A percentile compares a stretch with the other conserved stretches of the same genome.
Evolutionary conservation across 2,113 vertebrate genomes (phyloP).

Genomic region (Hypocryptadius cinnamomeus): DNA sequence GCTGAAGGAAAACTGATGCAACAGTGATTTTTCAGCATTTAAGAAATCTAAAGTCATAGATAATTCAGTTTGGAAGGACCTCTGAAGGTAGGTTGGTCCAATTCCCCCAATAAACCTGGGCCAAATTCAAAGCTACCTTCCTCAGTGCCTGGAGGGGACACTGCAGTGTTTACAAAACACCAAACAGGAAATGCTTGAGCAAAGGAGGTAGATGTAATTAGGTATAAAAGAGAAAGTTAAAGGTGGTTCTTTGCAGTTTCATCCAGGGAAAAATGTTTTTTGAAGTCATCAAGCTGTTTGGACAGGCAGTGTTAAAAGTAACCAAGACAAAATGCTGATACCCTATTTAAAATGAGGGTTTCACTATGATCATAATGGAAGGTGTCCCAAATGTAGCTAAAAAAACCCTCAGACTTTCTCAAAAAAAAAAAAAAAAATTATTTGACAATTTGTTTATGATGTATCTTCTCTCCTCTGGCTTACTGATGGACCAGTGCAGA

Average conservation of each 20-base stretch:
- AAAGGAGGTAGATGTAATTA: background rate
- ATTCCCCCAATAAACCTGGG: background rate
- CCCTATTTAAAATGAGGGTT: background rate
- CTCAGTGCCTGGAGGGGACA: background rate
- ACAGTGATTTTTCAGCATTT: background rate
- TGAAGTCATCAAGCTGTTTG: background rate
- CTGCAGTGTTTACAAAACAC: background rate
- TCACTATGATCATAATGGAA: background rate
- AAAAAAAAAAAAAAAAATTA: background rate
- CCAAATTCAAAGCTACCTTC: background rate
- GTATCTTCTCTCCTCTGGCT: background rate
- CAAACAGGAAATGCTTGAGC: background rate
- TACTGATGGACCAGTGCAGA: background rate
- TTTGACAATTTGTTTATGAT: background rate
- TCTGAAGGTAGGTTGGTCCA: background rate
- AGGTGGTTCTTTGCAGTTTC: background rate
- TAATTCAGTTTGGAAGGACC: conserved; percentile 32
- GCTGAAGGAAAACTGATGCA: background rate
- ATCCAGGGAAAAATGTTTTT: background rate
- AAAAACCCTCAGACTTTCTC: background rate
- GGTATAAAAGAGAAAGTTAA: background rate
- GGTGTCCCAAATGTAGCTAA: background rate
- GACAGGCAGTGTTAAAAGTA: background rate
- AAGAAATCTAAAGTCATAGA: background rate
- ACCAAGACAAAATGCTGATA: background rate